Evolutionary conservation across 2,888 invertebrate species (phyloP).

Genomic region (Terebella lapidaria): DNA sequence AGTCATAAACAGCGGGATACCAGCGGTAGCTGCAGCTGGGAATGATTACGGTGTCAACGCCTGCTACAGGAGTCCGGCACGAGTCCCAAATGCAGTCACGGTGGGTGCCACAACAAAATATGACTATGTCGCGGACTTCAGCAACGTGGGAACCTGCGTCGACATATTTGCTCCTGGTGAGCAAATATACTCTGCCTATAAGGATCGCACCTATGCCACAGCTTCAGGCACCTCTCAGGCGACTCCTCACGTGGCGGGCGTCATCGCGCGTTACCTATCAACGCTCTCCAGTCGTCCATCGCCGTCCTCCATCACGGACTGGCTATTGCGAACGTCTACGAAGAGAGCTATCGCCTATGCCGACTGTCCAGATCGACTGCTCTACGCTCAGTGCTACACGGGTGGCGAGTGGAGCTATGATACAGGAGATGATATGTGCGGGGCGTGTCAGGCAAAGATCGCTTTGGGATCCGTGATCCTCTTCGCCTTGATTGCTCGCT

Average conservation of each 20-base stretch:
- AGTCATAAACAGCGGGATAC: not conserved
- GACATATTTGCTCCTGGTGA: slow-evolving; percentile 19
- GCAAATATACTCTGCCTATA: slow-evolving; percentile 6
- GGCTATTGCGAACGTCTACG: too few relatives aligned
- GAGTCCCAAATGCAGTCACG: slow-evolving; percentile 4
- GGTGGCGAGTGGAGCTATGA: too few relatives aligned
- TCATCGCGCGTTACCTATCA: slow-evolving; percentile 10
- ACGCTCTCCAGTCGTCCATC: too few relatives aligned
- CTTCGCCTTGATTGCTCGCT: too few relatives aligned
- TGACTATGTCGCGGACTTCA: slow-evolving; percentile 8
- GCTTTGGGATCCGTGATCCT: too few relatives aligned
- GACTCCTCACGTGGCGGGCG: slow-evolving; percentile 16
- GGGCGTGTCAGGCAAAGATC: too few relatives aligned
- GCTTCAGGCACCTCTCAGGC: slow-evolving; percentile 18
- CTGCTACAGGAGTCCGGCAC: slow-evolving; percentile 1
- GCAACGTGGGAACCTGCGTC: slow-evolving; percentile 17
- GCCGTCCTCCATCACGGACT: too few relatives aligned
- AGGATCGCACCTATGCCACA: not conserved
- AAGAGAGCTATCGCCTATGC: too few relatives aligned
- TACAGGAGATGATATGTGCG: too few relatives aligned
- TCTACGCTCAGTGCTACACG: too few relatives aligned
- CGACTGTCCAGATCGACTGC: too few relatives aligned
- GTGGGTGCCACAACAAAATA: slow-evolving; percentile 7
- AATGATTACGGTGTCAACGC: slow-evolving; percentile 6
- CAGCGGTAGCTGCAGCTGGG: slow-evolving; percentile 8